Evolutionary conservation across 1,140 invertebrate genomes (phyloP).

Genomic region (Apis laboriosa): DNA sequence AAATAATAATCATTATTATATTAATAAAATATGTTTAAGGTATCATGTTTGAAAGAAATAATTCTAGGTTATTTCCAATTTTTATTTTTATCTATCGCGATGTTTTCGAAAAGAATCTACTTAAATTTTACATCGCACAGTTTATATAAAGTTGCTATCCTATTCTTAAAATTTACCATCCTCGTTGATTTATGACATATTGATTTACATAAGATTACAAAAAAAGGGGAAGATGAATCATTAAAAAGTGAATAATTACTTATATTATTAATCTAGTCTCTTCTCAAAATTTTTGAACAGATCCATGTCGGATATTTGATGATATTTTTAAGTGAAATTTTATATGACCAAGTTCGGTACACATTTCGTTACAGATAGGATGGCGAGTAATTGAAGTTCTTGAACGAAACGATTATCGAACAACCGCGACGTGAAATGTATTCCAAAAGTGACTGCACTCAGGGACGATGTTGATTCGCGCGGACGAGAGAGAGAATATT

Average conservation of each 20-base stretch:
- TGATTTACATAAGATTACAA: not conserved
- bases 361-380: not conserved
- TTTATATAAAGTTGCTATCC: not conserved
- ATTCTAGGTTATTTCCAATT: not conserved
- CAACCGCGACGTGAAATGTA: conserved; percentile 29
- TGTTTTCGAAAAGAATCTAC: not conserved
- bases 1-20: not conserved
- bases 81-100: not conserved
- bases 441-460: conserved; percentile 47
- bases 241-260: not conserved
- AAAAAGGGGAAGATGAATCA: not conserved
- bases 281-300: not conserved
- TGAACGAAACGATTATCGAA: not conserved
- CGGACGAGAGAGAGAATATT: conserved; percentile 56
- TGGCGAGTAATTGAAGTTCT: not conserved
- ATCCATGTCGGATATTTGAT: not conserved
- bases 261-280: not conserved
- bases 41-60: not conserved
- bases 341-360: too few relatives aligned
- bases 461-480: conserved; percentile 52
- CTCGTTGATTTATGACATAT: not conserved
- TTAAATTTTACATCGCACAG: not conserved
- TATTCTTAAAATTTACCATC: not conserved
- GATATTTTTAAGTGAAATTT: not conserved
- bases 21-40: not conserved